These are phyloP conservation scores for Anisognathus igniventris DNA, from an alignment of 2,797 vertebrate species.

Conservation along the genomic window DNA sequence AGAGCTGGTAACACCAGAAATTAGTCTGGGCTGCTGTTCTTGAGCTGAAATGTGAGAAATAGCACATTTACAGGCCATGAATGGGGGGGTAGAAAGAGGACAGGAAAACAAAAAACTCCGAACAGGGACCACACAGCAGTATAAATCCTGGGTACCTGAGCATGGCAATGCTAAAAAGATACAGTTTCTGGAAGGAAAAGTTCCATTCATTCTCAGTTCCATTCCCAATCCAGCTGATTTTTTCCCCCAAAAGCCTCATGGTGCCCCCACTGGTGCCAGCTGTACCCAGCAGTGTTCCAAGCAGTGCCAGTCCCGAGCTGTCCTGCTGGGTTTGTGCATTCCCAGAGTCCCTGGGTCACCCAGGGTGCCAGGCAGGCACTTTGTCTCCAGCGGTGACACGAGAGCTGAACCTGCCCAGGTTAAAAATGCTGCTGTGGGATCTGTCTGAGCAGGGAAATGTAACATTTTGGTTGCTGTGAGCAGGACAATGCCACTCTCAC, in stretches of 20 bases:
- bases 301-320: accelerated
- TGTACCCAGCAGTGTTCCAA: accelerated
- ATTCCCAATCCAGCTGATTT: accelerated
- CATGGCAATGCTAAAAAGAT: background rate
- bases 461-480: background rate
- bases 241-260: accelerated
- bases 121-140: accelerated
- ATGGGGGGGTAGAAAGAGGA: accelerated
- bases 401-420: background rate
- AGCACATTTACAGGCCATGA: background rate
- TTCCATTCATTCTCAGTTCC: accelerated
- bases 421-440: accelerated
- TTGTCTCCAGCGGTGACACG: accelerated
- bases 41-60: background rate
- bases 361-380: background rate
- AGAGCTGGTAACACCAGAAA: background rate
- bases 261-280: background rate
- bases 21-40: background rate
- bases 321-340: background rate
- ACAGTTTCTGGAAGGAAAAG: background rate
- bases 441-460: background rate
- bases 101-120: no score
- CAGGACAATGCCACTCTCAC: background rate
- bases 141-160: background rate
- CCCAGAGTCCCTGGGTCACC: background rate